Base-by-base conservation (phyloP, 2,797 vertebrate species). In the Natrix natrix region DNA sequence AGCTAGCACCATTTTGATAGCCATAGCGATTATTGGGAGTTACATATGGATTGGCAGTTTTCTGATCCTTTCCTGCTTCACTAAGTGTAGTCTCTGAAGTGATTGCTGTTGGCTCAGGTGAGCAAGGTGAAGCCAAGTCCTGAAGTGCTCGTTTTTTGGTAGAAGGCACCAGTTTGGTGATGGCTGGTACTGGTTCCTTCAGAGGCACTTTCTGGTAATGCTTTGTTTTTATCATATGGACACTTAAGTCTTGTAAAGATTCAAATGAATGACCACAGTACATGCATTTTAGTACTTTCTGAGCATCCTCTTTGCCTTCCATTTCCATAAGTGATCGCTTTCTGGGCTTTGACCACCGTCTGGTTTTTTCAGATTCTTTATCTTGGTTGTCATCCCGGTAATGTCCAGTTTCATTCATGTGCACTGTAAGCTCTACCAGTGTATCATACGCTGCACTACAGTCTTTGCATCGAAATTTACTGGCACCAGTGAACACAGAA, bases 191-290 rank as follows among this genome's bases (percentile, higher is more conserved):
- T 87, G 99, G 99, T 97, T 99, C 99, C 98, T 99, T 99, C 96
- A 99, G 99, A 99, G 99, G 99, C 99, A 99, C 99, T 99, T 99
- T 99, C 98, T 99, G 99, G 99, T 99, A 99, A 98, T 99, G 99
- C 98, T 99, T 99, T 93, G 99, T 99, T 98, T 99, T 99, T 96
- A 99, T 99, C 99, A 99, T 99, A 97, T 99, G 99, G 94, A 99
- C 99, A 0, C 99, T 99, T 88, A 99, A 98, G 97, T 99, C 99
- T 97, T 99, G 99, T 97, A 99, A 96, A 91, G 99, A 99, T 96
- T 99, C 99, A 32, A 99, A 99, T 0, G 99, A 99, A 97, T 99
- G 99, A 78, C 99, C 99, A 48, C 99, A 99, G 96, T 99, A 99
- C 99, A 99, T 99, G 97, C 99, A 99, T 97, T 99, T 99, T 24